These are phyloP conservation scores for Stegodyphus dumicola DNA, from an alignment of 1,140 invertebrate genomes.

Conservation along the genomic window DNA sequence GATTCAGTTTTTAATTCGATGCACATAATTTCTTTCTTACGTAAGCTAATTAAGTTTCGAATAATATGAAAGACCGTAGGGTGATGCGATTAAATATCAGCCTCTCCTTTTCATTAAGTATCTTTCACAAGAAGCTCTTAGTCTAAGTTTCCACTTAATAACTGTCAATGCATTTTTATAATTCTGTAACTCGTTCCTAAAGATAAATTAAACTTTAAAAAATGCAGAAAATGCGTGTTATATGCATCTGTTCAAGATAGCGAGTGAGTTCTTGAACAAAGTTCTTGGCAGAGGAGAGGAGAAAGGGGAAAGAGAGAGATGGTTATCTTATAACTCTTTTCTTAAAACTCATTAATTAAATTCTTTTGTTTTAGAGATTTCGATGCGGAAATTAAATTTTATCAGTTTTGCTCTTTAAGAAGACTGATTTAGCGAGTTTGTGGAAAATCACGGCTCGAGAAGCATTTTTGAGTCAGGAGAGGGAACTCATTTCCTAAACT, in stretches of 20 bases:
- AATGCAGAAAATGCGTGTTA: constrained; percentile 13
- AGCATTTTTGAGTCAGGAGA: not conserved
- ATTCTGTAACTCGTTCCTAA: not conserved
- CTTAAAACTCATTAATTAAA: constrained; percentile 48
- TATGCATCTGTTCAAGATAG: not conserved
- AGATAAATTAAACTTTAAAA: constrained; percentile 26
- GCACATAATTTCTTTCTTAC: too few relatives aligned
- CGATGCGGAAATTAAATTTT: constrained; percentile 50
- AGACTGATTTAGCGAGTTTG: not conserved
- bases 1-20: too few relatives aligned
- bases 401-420: not conserved
- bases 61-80: too few relatives aligned
- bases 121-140: not conserved
- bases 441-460: constrained; percentile 19
- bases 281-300: not conserved
- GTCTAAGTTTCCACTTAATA: not conserved
- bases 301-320: not conserved
- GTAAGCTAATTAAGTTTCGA: too few relatives aligned
- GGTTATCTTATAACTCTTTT: constrained; percentile 23
- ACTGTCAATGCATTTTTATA: constrained; percentile 30
- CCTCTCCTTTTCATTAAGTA: too few relatives aligned
- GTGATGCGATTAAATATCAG: too few relatives aligned
- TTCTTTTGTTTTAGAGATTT: constrained; percentile 43
- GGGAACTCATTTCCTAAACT: too few relatives aligned
- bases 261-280: constrained; percentile 14